These are phyloP conservation scores for Diploptera punctata DNA, from an alignment of 2,888 invertebrate genomes.

Conservation along the genomic window DNA sequence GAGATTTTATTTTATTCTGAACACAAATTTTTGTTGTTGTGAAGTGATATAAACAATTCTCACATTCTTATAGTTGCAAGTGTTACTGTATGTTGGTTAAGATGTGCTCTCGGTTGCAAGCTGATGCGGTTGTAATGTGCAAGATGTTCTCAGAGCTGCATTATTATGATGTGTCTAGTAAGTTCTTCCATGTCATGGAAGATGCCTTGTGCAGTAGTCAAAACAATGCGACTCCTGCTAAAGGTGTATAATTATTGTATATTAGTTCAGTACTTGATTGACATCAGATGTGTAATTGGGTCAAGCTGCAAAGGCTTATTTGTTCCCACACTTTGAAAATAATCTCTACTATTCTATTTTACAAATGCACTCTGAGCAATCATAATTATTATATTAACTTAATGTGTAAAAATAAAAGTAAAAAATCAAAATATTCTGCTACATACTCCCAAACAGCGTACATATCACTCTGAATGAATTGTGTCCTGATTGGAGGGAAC, in stretches of 20 bases:
- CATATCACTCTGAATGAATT: too few relatives aligned
- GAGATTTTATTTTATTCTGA: too few relatives aligned
- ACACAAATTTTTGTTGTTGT: too few relatives aligned
- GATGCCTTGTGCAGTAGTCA: slow-evolving; percentile 15
- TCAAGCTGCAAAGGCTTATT: slow-evolving; percentile 23
- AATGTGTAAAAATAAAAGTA: too few relatives aligned
- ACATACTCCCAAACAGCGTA: too few relatives aligned
- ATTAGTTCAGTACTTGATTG: background rate
- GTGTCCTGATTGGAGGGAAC: slow-evolving; percentile 2
- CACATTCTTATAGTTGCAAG: too few relatives aligned
- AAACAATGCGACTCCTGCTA: background rate
- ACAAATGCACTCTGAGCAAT: too few relatives aligned
- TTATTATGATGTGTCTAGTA: slow-evolving; percentile 16
- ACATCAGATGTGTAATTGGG: slow-evolving; percentile 9
- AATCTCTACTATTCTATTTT: too few relatives aligned
- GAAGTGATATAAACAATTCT: too few relatives aligned
- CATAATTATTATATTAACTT: too few relatives aligned
- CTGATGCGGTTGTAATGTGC: background rate
- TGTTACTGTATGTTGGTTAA: too few relatives aligned
- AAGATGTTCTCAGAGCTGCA: slow-evolving; percentile 11
- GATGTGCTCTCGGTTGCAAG: too few relatives aligned
- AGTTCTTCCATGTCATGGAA: slow-evolving; percentile 19
- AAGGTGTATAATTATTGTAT: slow-evolving; percentile 5
- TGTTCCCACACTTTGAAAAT: slow-evolving; percentile 13
- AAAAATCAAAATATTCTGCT: background rate